These are phyloP conservation scores for Zeuzera pyrina DNA, from an alignment of 2,888 invertebrate genomes.

Conservation along the genomic window DNA sequence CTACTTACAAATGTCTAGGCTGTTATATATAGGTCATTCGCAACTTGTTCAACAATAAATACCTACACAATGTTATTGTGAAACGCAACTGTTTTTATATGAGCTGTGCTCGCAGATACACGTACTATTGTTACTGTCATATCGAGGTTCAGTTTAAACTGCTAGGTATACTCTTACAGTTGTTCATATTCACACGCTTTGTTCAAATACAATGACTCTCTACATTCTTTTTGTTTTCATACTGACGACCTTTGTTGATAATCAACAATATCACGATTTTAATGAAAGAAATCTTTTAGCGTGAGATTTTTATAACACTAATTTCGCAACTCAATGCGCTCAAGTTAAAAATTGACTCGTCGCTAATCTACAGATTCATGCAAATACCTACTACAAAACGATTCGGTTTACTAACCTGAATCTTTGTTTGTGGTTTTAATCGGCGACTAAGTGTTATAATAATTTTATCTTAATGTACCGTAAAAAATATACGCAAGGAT, in stretches of 20 bases:
- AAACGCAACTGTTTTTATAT: constrained; percentile 4
- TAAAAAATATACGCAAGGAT: too few relatives aligned
- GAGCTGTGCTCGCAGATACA: too few relatives aligned
- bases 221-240: constrained; percentile 68
- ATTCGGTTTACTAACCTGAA: too few relatives aligned
- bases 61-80: too few relatives aligned
- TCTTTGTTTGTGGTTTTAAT: too few relatives aligned
- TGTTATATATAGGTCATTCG: constrained; percentile 16
- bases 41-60: constrained; percentile 13
- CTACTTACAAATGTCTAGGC: too few relatives aligned
- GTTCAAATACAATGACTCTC: constrained; percentile 64
- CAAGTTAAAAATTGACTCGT: too few relatives aligned
- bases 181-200: constrained; percentile 62
- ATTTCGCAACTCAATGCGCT: constrained; percentile 60
- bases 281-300: constrained; percentile 63
- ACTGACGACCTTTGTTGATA: constrained; percentile 70
- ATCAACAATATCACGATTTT: constrained; percentile 64
- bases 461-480: too few relatives aligned
- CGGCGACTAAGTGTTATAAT: too few relatives aligned
- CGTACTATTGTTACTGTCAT: background rate
- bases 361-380: constrained; percentile 20
- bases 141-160: constrained; percentile 18
- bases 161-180: constrained; percentile 63
- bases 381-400: background rate
- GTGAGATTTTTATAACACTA: constrained; percentile 58